Evolutionary conservation across 1,140 invertebrate species (phyloP).

Genomic region (Cyphomyrmex costatus): DNA sequence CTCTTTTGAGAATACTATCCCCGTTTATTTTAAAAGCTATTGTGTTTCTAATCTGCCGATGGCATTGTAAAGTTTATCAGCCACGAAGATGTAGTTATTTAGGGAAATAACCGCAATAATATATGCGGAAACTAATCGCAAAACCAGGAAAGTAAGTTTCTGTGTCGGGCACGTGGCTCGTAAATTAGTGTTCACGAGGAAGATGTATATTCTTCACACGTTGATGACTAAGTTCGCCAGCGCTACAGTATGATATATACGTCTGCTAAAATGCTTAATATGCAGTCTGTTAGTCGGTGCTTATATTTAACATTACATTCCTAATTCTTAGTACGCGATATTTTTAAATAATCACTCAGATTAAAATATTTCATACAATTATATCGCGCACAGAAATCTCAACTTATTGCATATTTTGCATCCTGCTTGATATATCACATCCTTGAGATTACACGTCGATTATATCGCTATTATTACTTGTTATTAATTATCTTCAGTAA

Average conservation of each 20-base stretch:
- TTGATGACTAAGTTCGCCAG: conserved; percentile 58
- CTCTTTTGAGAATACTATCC: not conserved
- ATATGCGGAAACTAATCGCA: conserved; percentile 31
- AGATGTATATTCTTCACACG: conserved; percentile 48
- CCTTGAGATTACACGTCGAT: not conserved
- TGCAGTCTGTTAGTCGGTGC: conserved; percentile 18
- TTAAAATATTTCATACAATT: not conserved
- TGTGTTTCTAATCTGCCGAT: conserved; percentile 27
- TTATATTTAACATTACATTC: conserved; percentile 29
- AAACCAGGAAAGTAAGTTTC: conserved; percentile 59
- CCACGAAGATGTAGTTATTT: conserved; percentile 8
- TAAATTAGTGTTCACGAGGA: conserved; percentile 42
- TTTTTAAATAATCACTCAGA: not conserved
- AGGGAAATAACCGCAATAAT: conserved; percentile 36
- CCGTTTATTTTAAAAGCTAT: not conserved
- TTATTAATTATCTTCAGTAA: not conserved
- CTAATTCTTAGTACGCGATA: conserved; percentile 7
- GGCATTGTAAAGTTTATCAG: conserved; percentile 21
- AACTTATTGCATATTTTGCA: not conserved
- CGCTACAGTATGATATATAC: conserved; percentile 3
- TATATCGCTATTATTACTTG: not conserved
- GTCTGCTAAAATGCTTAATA: conserved; percentile 46
- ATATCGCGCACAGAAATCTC: not conserved
- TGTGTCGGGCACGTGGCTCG: conserved; percentile 52
- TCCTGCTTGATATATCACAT: not conserved